These are phyloP conservation scores for Tenodera sinensis DNA, from an alignment of 2,888 invertebrate genomes.

Conservation along the genomic window DNA sequence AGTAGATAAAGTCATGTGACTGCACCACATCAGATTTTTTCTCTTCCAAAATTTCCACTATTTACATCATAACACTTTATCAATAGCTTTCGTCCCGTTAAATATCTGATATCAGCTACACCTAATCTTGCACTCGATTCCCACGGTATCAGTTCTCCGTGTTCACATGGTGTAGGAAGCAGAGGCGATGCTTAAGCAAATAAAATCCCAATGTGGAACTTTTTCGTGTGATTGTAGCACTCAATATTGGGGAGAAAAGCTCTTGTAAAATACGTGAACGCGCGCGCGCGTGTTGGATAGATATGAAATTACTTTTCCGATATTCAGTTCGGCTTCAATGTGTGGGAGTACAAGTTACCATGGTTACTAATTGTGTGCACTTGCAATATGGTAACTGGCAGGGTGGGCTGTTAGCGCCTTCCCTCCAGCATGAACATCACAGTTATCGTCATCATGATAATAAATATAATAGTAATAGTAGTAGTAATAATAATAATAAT, in stretches of 20 bases:
- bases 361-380: slow-evolving; percentile 19
- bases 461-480: too few species aligned
- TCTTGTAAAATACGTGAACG: background rate
- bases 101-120: too few species aligned
- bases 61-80: too few species aligned
- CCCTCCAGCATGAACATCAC: too few species aligned
- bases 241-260: background rate
- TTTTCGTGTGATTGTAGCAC: background rate
- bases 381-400: background rate
- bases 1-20: too few species aligned
- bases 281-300: background rate
- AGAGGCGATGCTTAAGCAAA: background rate
- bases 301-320: slow-evolving; percentile 22
- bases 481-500: too few species aligned
- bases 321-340: slow-evolving; percentile 1
- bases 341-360: slow-evolving; percentile 2
- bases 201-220: background rate
- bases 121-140: background rate
- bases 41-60: too few species aligned
- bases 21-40: too few species aligned
- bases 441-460: too few species aligned
- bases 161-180: background rate
- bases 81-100: too few species aligned
- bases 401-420: too few species aligned
- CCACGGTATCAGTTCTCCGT: background rate